These are phyloP conservation scores for Amazonetta brasiliensis DNA, from an alignment of 2,797 vertebrate species.

Conservation along the genomic window DNA sequence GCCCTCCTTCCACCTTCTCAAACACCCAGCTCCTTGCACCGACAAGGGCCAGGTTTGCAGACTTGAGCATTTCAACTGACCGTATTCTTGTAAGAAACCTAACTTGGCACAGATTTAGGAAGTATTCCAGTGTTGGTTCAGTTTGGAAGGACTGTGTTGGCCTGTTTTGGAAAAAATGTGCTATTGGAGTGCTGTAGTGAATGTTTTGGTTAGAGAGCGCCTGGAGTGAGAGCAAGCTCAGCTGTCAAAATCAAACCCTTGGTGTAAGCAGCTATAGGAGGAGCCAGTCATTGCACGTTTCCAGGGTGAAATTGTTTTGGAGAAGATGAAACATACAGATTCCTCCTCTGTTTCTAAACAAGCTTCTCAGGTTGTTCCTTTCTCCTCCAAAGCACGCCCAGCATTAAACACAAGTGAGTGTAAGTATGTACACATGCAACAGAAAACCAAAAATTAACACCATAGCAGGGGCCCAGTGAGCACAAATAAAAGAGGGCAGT, in stretches of 20 bases:
- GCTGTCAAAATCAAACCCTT: not conserved
- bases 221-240: not conserved
- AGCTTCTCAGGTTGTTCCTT: not conserved
- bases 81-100: not conserved
- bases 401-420: not conserved
- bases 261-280: not conserved
- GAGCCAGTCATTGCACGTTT: not conserved
- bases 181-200: not conserved
- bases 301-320: not conserved
- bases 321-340: not conserved
- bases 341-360: not conserved
- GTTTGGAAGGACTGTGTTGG: not conserved
- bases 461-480: fast-evolving
- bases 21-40: not conserved
- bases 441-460: not conserved
- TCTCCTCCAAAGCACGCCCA: not conserved
- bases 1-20: not conserved
- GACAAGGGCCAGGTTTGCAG: not conserved
- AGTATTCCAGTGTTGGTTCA: not conserved
- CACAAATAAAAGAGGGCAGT: not conserved
- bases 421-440: not conserved
- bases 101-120: not conserved
- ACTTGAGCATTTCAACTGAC: not conserved
- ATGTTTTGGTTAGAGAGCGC: not conserved
- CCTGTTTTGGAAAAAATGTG: not conserved